Percentiles rank a stretch among this genome's conserved stretches.
These are phyloP conservation scores for Oceanodroma tethys DNA, from an alignment of 2,113 vertebrate genomes.

Conservation along the genomic window DNA sequence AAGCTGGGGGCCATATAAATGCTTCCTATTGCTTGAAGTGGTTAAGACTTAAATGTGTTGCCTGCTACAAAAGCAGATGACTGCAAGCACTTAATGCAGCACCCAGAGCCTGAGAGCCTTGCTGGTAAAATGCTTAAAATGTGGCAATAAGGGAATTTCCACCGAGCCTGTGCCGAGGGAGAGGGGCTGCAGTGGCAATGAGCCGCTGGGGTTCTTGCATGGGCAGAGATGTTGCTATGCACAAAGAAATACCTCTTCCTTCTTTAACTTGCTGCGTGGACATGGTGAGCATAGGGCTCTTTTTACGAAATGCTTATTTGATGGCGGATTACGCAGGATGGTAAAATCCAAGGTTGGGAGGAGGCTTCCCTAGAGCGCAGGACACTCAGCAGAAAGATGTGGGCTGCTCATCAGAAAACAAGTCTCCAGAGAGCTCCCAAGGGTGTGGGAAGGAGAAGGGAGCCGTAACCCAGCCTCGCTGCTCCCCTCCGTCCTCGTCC, in stretches of 20 bases:
- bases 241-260: not conserved
- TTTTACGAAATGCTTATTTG: not conserved
- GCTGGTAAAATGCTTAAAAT: not conserved
- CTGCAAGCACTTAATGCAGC: not conserved
- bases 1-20: not conserved
- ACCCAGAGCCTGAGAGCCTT: not conserved
- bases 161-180: accelerated
- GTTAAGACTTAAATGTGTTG: not conserved
- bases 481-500: not conserved
- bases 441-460: not conserved
- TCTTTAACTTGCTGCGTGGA: not conserved
- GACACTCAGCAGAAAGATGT: not conserved
- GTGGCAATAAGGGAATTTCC: not conserved
- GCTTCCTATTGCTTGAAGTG: accelerated
- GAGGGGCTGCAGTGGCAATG: not conserved
- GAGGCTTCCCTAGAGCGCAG: not conserved
- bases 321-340: not conserved
- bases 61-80: not conserved
- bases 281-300: accelerated
- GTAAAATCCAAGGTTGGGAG: not conserved
- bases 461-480: not conserved
- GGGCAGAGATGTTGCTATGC: accelerated
- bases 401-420: accelerated
- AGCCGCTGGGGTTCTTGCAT: accelerated
- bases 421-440: not conserved